Base-by-base conservation (phyloP, 2,797 vertebrate species). In the Spea hammondii region DNA sequence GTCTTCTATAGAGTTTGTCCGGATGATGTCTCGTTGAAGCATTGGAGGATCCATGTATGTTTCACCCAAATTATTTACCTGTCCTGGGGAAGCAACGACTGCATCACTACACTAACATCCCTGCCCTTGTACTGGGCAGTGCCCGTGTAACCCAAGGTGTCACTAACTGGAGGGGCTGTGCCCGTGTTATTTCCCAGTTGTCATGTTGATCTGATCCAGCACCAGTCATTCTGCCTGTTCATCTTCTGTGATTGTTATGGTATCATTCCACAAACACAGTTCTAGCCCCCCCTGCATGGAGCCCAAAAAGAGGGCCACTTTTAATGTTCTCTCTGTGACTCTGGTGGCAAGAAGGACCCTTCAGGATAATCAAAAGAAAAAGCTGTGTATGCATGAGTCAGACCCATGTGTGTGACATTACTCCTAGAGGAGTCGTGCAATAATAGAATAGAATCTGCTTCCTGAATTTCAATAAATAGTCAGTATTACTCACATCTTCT, bases 391-490 rank as follows among this genome's bases (percentile, higher is more conserved):
- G 70, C 74, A 82, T 82, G 79, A 82, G 64, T 64, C 69, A 59
- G 78, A 66, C 47, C 70, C 65, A 74, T 32, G 76, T 66, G 46
- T 77, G 74, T 82, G 79, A 73, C 70, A 68, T 81, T 60, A 77
- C 65, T 81, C 74, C 53, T 73, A 77, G 55, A 76, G 74, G 79
- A 82, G 62, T 77, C 67, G 70, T 82, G 79, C 79, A 82, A 82
- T 82, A 82, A 73, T 82, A 82, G 79, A 82, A 73, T 82, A 77
- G 74, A 82, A 68, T 54, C 64, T 77, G 55, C 74, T 77, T 82
- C 74, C 74, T 46, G 70, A 32, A 62, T 68, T 77, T 72, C 45
- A 80, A 68, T 70, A 79, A 70, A 70, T 72, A 73, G 46, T 68
- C 65, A 14, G 62, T 66, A 64, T 55, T 66, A 79, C 32, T 5